phyloP scores from a whole-genome alignment of 2,888 invertebrate species.

The Pyrrhia umbra region DNA sequence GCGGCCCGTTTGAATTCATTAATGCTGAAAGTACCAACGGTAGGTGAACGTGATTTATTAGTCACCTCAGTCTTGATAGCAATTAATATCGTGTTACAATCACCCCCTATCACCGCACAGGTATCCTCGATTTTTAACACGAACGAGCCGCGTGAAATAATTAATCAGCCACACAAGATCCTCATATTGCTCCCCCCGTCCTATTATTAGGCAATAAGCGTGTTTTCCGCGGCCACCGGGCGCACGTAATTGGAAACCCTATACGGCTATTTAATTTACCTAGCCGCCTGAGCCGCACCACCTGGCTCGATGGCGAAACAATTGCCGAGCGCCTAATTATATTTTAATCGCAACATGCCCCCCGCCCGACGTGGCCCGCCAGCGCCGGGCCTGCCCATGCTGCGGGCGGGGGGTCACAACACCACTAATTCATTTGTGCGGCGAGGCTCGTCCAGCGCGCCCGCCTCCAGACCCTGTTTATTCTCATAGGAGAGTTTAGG shows the following conservation, averaged over 20 bases:
- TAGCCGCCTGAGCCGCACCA: constrained; percentile 81
- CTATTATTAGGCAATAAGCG: constrained; percentile 88
- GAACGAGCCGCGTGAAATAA: constrained; percentile 72
- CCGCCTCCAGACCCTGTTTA: constrained; percentile 82
- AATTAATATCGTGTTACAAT: constrained; percentile 84
- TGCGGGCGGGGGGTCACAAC: constrained; percentile 68
- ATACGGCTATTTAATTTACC: constrained; percentile 89
- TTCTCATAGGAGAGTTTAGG: constrained; percentile 89
- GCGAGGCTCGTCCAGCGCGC: constrained; percentile 77
- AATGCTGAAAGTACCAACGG: constrained; percentile 80
- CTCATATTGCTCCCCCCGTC: constrained; percentile 77
- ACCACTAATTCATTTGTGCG: constrained; percentile 88
- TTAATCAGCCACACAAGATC: constrained; percentile 82
- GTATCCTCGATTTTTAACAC: constrained; percentile 71
- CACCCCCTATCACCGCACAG: constrained; percentile 52
- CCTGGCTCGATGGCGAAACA: constrained; percentile 89
- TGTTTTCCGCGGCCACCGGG: constrained; percentile 79
- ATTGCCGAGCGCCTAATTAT: constrained; percentile 89
- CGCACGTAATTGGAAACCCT: constrained; percentile 85
- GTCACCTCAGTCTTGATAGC: constrained; percentile 79
- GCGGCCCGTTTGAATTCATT: constrained; percentile 89
- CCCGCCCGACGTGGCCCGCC: constrained; percentile 68
- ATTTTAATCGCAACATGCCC: constrained; percentile 88
- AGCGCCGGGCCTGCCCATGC: constrained; percentile 58
- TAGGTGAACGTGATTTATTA: constrained; percentile 86